Base-by-base conservation (phyloP, 1,140 invertebrate genomes). In the Eubasilissa regina region DNA sequence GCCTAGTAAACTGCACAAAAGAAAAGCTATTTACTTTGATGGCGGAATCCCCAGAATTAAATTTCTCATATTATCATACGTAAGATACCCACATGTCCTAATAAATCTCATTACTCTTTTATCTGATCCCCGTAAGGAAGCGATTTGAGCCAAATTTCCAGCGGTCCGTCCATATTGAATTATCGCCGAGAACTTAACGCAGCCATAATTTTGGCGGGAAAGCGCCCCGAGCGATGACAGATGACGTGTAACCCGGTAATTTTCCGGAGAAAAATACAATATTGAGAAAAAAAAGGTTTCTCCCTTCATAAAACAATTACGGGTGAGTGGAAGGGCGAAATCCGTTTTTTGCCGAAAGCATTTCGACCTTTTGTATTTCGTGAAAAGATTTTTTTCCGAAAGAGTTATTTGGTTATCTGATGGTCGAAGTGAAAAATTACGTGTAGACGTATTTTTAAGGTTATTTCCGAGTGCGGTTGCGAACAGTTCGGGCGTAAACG, bases 291-390 rank as follows among this genome's bases (percentile, higher is more conserved):
- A 62, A 35, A 35, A 12, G 19, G 11, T 15, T 51, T 15, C 35
- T n/a, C 35, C 60, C 25, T 64, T 44, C 60, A 64, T 64, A 64
- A 64, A 64, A 43, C 60, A 64, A 64, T 64, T 21, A 64, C 35
- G 60, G 60, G 35, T 43, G 60, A 15, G 35, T 13, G 35, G 60
- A 11, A 19, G 60, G 58, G 13, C 60, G n/a, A 64, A 25, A 25
- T 25, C 35, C 60, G 13, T 25, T 64, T 64, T 43, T 64, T 25
- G 35, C 60, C 13, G 11, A 35, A 64, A 64, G 9, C 35, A 13
- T 64, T 35, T 64, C 60, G 13, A 7, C 35, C 60, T 11, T 43
- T 19, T 62, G n/a, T 25, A 10, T 64, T 58, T 58, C 55, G 15
- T 11, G 55, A 21, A 35, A 35, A 21, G 17, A 58, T 58, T 58